Conservation (phyloP, 2,797 vertebrate genomes). For the Sebastes diploproa region DNA sequence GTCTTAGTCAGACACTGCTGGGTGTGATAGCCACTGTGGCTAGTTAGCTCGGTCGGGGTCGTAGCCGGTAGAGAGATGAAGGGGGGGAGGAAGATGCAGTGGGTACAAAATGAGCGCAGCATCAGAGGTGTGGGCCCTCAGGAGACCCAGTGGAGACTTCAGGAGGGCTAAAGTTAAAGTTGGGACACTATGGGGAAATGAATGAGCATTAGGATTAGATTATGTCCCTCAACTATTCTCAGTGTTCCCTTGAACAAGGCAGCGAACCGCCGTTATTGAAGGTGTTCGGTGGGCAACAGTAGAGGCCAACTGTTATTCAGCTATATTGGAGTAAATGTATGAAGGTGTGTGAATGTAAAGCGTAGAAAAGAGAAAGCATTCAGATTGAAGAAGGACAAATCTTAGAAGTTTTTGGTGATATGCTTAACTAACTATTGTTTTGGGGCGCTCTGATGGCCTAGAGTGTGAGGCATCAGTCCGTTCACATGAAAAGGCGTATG, state of each 20-base stretch:
- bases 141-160: not conserved
- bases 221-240: not conserved
- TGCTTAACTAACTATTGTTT: not conserved
- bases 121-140: not conserved
- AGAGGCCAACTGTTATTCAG: not conserved
- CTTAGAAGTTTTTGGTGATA: not conserved
- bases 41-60: constrained; percentile 52
- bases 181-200: not conserved
- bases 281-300: not conserved
- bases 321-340: not conserved
- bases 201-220: not conserved
- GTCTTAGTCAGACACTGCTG: constrained; percentile 73
- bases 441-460: not conserved
- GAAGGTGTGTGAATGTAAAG: not conserved
- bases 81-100: not conserved
- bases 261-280: not conserved
- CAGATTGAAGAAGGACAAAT: not conserved
- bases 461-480: not conserved
- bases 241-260: not conserved
- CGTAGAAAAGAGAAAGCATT: not conserved
- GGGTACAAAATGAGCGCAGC: not conserved
- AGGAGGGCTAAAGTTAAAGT: constrained; percentile 2
- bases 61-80: constrained; percentile 19
- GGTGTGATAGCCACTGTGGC: constrained; percentile 67
- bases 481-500: no score